A percentile compares a stretch with the other conserved stretches of the same genome.
Conservation (phyloP, 2,888 invertebrate genomes). For the Eudasyphora cyanicolor region DNA sequence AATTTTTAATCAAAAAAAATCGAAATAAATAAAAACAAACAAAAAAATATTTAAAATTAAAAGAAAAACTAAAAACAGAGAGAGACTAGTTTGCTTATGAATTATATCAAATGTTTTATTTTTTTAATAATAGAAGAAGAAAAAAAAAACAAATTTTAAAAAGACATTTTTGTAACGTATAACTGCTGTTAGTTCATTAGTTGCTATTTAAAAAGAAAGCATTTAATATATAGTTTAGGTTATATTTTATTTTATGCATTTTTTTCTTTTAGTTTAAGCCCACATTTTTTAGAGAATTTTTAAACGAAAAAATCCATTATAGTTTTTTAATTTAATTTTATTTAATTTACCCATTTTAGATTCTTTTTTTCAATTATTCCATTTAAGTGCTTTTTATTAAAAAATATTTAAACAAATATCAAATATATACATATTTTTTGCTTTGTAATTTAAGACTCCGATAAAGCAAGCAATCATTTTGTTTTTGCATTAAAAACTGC, state of each 20-base stretch:
- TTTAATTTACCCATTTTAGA: conserved; percentile 21
- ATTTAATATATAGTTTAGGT: conserved; percentile 46
- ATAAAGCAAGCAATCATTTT: conserved; percentile 32
- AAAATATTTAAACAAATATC: background rate
- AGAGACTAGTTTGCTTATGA: too few species aligned
- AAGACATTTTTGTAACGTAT: background rate
- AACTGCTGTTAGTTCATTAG: conserved; percentile 24
- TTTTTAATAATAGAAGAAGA: too few species aligned
- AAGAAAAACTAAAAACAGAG: too few species aligned
- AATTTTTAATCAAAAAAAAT: conserved; percentile 29
- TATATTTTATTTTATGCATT: conserved; percentile 36
- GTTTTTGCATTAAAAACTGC: conserved; percentile 42
- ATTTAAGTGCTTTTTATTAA: conserved; percentile 50
- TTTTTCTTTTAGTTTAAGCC: conserved; percentile 40
- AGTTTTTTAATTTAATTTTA: conserved; percentile 35
- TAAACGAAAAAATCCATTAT: background rate
- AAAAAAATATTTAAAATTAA: conserved; percentile 16
- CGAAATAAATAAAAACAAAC: conserved; percentile 9
- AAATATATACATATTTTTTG: conserved; percentile 34
- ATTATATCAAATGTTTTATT: too few species aligned
- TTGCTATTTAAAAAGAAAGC: conserved; percentile 43
- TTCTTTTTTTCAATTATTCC: background rate
- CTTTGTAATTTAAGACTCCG: conserved; percentile 44
- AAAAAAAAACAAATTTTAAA: conserved; percentile 17
- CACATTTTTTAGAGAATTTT: conserved; percentile 48